Conservation (phyloP, 2,113 vertebrate genomes). For the Ceratotherium simum region DNA sequence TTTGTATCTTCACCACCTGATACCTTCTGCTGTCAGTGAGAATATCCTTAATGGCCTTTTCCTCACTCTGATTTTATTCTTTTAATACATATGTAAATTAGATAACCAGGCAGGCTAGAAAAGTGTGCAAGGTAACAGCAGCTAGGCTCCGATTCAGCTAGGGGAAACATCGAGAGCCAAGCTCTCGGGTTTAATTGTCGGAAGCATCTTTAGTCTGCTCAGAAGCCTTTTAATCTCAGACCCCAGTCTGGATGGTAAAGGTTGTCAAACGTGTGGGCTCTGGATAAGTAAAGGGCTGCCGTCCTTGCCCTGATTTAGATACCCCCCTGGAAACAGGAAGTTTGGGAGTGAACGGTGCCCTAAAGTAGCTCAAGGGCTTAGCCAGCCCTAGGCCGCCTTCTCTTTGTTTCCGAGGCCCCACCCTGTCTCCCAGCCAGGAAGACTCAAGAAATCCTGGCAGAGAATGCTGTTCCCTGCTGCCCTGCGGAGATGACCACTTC, state of each 20-base stretch:
- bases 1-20: neutral
- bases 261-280: neutral
- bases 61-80: neutral
- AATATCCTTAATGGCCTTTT: neutral
- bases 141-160: neutral
- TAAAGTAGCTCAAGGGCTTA: neutral
- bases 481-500: constrained; percentile 79
- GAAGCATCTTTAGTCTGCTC: neutral
- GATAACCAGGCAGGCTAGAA: neutral
- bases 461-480: constrained; percentile 53
- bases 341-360: neutral
- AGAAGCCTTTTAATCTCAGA: neutral
- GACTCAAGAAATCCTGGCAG: constrained; percentile 75
- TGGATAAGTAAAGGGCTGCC: neutral
- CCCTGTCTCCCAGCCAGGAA: constrained; percentile 68
- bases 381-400: neutral
- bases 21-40: neutral
- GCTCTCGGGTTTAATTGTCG: neutral
- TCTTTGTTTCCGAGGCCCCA: constrained; percentile 70
- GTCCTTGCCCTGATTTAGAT: neutral
- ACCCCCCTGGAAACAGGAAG: neutral
- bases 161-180: neutral
- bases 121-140: neutral
- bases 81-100: neutral
- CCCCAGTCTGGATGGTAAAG: neutral